Conservation (phyloP, 2,113 vertebrate species). For the Gallinago jamesoni region DNA sequence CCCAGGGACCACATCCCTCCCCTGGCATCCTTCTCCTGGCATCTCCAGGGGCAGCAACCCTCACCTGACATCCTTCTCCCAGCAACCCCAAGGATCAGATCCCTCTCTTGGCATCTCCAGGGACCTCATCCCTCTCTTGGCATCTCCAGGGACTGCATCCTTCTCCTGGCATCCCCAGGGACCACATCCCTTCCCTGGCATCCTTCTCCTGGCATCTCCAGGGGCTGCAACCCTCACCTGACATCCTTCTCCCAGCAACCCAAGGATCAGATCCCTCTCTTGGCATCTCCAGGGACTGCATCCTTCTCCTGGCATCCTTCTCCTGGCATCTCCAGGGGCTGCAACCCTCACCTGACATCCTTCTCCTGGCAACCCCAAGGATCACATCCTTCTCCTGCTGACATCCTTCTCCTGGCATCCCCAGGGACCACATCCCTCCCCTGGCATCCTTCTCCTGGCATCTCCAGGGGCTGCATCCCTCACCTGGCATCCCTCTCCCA, state of each 20-base stretch:
- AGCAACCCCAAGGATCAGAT: no score
- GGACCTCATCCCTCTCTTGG: neutral
- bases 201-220: neutral
- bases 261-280: neutral
- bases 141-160: neutral
- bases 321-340: neutral
- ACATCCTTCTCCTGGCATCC: neutral
- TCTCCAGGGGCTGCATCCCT: neutral
- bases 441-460: neutral
- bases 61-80: no score
- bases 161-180: neutral
- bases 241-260: neutral
- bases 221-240: no score
- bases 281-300: neutral
- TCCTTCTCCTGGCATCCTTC: neutral
- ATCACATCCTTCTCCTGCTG: neutral
- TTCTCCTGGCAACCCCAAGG: no score
- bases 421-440: no score
- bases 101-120: neutral
- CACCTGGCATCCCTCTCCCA: neutral
- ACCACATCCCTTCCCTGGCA: neutral
- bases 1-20: no score
- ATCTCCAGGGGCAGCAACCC: no score
- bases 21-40: no score
- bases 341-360: neutral